Evolutionary conservation across 1,140 invertebrate species (phyloP).

Genomic region (Drosophila serrata): DNA sequence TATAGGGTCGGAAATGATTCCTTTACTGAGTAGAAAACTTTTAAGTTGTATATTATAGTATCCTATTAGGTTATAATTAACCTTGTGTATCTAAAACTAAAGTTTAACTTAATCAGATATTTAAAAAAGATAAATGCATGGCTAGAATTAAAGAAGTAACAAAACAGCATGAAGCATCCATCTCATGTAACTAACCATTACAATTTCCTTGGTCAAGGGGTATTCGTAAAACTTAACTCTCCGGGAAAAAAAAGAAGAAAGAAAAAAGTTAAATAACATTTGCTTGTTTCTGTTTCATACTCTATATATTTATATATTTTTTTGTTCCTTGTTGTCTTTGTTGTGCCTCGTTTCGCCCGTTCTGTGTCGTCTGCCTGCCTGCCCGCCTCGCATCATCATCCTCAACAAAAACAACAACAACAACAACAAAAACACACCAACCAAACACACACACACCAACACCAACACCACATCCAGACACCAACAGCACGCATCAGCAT

Average conservation of each 20-base stretch:
- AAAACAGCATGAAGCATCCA: slow-evolving; percentile 17
- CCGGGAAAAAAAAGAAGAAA: slow-evolving; percentile 6
- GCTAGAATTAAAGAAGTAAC: background rate
- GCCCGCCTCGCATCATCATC: slow-evolving; percentile 52
- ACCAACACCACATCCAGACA: slow-evolving; percentile 62
- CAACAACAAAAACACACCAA: slow-evolving; percentile 16
- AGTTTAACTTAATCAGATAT: background rate
- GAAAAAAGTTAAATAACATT: slow-evolving; percentile 70
- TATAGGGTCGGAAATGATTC: background rate
- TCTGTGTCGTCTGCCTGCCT: slow-evolving; percentile 57
- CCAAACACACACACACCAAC: slow-evolving; percentile 24
- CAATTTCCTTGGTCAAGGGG: slow-evolving; percentile 28
- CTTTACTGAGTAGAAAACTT: background rate
- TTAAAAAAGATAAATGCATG: background rate
- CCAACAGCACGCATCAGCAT: slow-evolving; percentile 76
- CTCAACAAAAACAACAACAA: slow-evolving; percentile 35
- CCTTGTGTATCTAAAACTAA: background rate
- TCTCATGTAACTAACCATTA: slow-evolving; percentile 10
- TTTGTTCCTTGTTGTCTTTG: slow-evolving; percentile 51
- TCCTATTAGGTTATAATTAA: background rate
- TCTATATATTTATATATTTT: slow-evolving; percentile 30
- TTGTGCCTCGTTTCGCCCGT: slow-evolving; percentile 67
- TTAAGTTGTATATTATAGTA: background rate
- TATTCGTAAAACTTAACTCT: slow-evolving; percentile 35
- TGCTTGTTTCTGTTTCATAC: slow-evolving; percentile 70